Evolutionary conservation across 2,888 invertebrate genomes (phyloP), one percentile per base, ranked within the genome.

Genomic region (Cylindroiulus punctatus): DNA sequence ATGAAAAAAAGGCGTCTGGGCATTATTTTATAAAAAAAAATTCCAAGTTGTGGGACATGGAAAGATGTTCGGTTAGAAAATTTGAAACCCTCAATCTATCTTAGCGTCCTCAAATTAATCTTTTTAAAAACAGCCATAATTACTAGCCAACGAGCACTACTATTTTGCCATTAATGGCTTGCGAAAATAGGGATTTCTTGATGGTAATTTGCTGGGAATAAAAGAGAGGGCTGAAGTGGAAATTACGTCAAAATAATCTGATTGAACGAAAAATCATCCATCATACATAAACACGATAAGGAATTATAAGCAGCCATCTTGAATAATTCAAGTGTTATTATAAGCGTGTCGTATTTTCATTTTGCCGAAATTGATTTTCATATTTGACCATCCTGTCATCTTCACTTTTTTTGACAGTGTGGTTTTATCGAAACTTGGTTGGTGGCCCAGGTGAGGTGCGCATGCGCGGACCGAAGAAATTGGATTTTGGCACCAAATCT

Each of bases 201-300:
- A 65, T 22, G 57, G 57, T 65, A 65, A 65, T 65, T 65, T 65
- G 22, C 22, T 8, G 8, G 22, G 22, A 65, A 22, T 65, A 65
- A 22, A 65, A 8, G 22, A 65, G 57, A n/a, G 57, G 57, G 22
- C 14, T 8, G 22, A 12, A 65, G 57, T 8, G 57, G 57, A 65
- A 65, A 65, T 65, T 65, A 65, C 22, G 57, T 65, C 22, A 65
- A 65, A 65, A 65, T 65, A 65, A 65, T 65, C 57, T 22, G 57
- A 65, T 65, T 65, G 22, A 65, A 26, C 26, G 22, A 22, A 65
- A 36, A 65, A 65, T 65, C 57, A 65, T 65, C 57, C 57, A 65
- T 65, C 57, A 65, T 65, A 65, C 22, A 65, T 65, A 65, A 65
- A 65, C 57, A 65, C 22, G 57, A 65, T 65, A 65, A 65, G 57